Evolutionary conservation across 2,888 invertebrate genomes (phyloP).

Genomic region (Hetaerina titia): DNA sequence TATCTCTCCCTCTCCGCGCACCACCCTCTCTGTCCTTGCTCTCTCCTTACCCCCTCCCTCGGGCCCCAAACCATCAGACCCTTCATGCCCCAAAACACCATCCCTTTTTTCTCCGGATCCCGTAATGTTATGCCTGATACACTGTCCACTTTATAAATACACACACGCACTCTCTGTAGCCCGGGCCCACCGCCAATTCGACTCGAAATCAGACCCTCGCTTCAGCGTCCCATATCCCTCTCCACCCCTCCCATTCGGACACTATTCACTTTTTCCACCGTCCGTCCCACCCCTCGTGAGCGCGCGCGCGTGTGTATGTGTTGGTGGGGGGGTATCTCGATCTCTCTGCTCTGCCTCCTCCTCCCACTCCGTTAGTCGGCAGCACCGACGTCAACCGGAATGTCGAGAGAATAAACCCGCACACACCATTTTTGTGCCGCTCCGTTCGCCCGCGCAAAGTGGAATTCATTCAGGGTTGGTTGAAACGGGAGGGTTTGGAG

Average conservation of each 20-base stretch:
- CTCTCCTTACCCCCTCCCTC: not conserved
- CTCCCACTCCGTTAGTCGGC: constrained; percentile 7
- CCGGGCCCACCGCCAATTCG: not conserved
- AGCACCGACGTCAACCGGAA: constrained; percentile 37
- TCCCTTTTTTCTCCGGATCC: not conserved
- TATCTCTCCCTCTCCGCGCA: not conserved
- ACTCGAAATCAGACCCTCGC: not conserved
- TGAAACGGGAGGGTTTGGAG: not conserved
- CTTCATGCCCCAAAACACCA: not conserved
- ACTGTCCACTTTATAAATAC: not conserved
- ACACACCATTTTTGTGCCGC: constrained; percentile 14
- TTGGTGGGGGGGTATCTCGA: not conserved
- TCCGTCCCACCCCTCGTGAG: not conserved
- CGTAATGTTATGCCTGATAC: constrained; percentile 21
- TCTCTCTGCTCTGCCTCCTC: not conserved
- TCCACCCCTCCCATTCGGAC: not conserved
- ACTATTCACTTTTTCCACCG: not conserved
- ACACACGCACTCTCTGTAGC: not conserved
- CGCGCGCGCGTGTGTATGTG: not conserved
- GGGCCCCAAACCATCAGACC: not conserved
- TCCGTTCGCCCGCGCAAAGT: not conserved
- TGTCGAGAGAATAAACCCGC: constrained; percentile 63
- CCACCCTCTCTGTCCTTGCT: too few relatives aligned
- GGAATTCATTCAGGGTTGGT: not conserved
- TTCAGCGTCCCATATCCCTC: not conserved